These are phyloP conservation scores for Gadopsis marmoratus DNA, from an alignment of 2,797 vertebrate genomes.

Conservation along the genomic window DNA sequence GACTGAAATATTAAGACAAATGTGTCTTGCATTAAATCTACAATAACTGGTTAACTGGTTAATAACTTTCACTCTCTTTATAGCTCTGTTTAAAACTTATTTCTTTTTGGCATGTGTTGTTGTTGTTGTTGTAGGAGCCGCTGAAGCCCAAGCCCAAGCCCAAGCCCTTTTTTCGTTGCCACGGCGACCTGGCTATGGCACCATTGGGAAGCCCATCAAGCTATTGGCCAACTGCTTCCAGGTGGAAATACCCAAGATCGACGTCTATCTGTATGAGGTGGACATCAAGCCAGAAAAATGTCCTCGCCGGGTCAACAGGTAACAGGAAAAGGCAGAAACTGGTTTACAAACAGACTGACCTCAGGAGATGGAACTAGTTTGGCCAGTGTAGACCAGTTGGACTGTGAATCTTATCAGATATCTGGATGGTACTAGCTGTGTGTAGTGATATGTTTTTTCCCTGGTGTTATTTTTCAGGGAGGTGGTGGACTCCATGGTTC, in stretches of 20 bases:
- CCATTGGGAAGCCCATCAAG: conserved; percentile 97
- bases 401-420: not conserved
- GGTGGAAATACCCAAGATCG: conserved; percentile 99
- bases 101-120: conserved; percentile 1
- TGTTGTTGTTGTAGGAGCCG: conserved; percentile 84
- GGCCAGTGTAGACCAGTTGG: not conserved
- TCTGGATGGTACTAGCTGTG: not conserved
- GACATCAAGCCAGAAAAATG: conserved; percentile 99
- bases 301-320: conserved; percentile 98
- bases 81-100: no score
- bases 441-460: not conserved
- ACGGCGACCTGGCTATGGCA: conserved; percentile 97
- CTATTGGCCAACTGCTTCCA: conserved; percentile 99
- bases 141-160: conserved; percentile 91
- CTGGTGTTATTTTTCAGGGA: conserved; percentile 85
- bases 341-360: not conserved
- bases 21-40: not conserved
- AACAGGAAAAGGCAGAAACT: conserved; percentile 6
- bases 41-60: not conserved
- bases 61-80: not conserved
- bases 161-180: conserved; percentile 94
- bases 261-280: conserved; percentile 98
- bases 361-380: not conserved
- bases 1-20: not conserved
- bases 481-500: conserved; percentile 98